phyloP scores from a whole-genome alignment of 2,113 vertebrate species.

The Shinisaurus crocodilurus region DNA sequence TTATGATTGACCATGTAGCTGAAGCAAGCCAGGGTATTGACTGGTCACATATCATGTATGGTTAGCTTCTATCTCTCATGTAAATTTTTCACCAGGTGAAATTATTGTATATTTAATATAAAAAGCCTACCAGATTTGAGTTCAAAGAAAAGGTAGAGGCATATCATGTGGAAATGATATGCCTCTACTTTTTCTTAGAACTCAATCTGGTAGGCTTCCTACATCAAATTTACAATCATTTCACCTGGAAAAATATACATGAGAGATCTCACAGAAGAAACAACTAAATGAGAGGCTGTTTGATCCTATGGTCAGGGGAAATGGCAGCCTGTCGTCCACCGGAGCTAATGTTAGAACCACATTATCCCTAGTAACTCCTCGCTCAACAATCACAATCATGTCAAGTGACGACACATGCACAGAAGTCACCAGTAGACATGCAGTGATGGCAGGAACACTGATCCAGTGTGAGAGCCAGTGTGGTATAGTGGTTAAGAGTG shows the following conservation, averaged over 20 bases:
- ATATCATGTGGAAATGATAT: slow-evolving; percentile 10
- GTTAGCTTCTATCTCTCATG: rapidly evolving
- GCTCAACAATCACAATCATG: neutral
- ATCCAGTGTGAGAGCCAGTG: too few species aligned
- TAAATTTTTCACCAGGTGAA: neutral
- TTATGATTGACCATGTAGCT: slow-evolving; percentile 30
- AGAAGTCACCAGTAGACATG: neutral
- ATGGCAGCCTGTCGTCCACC: neutral
- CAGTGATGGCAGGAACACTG: neutral
- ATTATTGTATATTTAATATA: slow-evolving; percentile 16
- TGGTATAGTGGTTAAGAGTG: too few species aligned
- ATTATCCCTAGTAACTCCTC: neutral
- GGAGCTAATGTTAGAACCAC: neutral
- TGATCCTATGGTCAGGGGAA: neutral
- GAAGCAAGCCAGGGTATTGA: neutral
- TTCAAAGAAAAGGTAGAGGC: rapidly evolving
- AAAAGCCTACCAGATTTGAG: slow-evolving; percentile 10
- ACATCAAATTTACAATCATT: too few species aligned
- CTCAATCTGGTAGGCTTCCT: too few species aligned
- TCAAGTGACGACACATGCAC: too few species aligned
- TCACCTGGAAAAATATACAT: too few species aligned
- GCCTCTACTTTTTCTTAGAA: too few species aligned
- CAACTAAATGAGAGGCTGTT: slow-evolving; percentile 46
- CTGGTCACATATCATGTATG: neutral
- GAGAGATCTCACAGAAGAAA: slow-evolving; percentile 48